phyloP scores from a whole-genome alignment of 2,797 vertebrate species.

The Alectoris magna region DNA sequence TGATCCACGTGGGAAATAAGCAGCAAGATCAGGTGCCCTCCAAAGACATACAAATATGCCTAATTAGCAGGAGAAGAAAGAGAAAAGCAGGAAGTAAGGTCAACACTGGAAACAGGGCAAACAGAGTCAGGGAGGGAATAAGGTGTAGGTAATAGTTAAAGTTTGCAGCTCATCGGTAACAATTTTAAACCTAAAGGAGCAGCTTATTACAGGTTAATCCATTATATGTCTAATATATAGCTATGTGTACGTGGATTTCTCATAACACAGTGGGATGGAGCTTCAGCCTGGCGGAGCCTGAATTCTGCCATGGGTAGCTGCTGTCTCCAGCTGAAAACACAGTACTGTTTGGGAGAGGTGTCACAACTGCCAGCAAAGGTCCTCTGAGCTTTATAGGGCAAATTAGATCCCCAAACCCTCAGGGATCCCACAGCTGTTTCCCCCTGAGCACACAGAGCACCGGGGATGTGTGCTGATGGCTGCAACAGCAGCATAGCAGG shows the following conservation, averaged over 20 bases:
- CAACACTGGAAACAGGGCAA: constrained; percentile 36
- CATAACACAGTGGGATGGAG: background rate
- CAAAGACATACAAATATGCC: constrained; percentile 55
- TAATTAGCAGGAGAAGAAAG: constrained; percentile 46
- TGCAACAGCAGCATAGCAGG: background rate
- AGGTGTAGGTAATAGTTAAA: background rate
- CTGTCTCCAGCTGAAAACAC: background rate
- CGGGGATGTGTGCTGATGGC: background rate
- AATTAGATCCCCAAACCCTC: background rate
- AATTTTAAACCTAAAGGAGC: background rate
- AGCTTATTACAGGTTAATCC: background rate
- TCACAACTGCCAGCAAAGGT: background rate
- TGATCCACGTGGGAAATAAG: constrained; percentile 68
- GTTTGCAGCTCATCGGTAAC: background rate
- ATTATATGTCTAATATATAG: background rate
- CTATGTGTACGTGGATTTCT: background rate
- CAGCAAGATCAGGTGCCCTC: constrained; percentile 49
- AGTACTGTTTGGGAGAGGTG: background rate
- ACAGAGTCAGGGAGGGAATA: background rate
- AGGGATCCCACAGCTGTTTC: background rate
- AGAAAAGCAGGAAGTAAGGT: constrained; percentile 46
- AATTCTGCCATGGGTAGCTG: background rate
- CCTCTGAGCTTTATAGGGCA: background rate
- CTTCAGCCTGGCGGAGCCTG: background rate
- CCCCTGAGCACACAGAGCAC: rapidly evolving